These are phyloP conservation scores for Nasonia vitripennis DNA, from an alignment of 1,140 invertebrate species.

Conservation along the genomic window DNA sequence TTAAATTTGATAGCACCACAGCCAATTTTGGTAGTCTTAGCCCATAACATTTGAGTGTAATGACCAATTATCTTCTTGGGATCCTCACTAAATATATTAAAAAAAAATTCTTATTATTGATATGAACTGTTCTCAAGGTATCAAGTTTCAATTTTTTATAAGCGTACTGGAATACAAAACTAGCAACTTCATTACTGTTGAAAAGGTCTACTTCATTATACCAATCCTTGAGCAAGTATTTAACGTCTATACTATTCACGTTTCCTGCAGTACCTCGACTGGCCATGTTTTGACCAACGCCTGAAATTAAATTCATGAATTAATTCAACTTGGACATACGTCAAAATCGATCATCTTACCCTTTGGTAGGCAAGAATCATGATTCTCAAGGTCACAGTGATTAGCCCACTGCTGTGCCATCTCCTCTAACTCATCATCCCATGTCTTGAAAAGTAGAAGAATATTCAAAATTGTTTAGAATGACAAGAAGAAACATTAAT, in stretches of 20 bases:
- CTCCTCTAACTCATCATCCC: too few relatives aligned
- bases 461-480: too few relatives aligned
- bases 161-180: constrained; percentile 11
- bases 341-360: constrained; percentile 16
- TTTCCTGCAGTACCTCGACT: background rate
- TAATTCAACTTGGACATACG: background rate
- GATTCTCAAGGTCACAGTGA: too few relatives aligned
- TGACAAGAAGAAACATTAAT: too few relatives aligned
- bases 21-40: constrained; percentile 67
- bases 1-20: constrained; percentile 56
- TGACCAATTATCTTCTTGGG: constrained; percentile 45
- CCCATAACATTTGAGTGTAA: constrained; percentile 72
- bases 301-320: background rate
- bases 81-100: background rate
- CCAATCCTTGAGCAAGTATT: constrained; percentile 37
- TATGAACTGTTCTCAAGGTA: too few relatives aligned
- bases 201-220: constrained; percentile 50
- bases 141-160: background rate
- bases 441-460: too few relatives aligned
- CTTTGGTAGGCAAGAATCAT: background rate
- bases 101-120: background rate
- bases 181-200: constrained; percentile 25
- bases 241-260: background rate
- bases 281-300: constrained; percentile 55
- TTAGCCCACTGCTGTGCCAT: too few relatives aligned